Percentiles rank a stretch among this genome's conserved stretches.
Conservation (phyloP, 2,888 invertebrate species). For the Dicycla oo region DNA sequence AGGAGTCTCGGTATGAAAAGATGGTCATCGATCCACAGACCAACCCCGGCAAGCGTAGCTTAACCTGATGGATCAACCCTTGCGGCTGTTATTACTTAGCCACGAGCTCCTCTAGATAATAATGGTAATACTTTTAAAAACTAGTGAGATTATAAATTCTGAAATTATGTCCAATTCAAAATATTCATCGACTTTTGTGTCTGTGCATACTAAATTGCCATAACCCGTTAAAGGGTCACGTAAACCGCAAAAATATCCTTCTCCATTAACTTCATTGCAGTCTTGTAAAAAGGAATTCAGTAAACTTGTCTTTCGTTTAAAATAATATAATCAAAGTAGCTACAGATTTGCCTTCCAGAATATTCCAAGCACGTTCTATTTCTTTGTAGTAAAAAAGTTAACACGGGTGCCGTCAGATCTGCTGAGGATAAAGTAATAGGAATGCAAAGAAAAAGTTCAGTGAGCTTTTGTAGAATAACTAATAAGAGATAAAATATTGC, state of each 20-base stretch:
- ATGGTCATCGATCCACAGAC: too few relatives aligned
- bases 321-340: slow-evolving; percentile 10
- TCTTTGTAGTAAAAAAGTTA: slow-evolving; percentile 23
- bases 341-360: not conserved
- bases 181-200: not conserved
- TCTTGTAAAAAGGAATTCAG: slow-evolving; percentile 16
- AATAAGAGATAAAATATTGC: not conserved
- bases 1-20: too few relatives aligned
- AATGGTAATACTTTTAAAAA: too few relatives aligned
- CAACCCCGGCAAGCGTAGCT: too few relatives aligned
- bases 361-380: slow-evolving; percentile 38
- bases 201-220: not conserved
- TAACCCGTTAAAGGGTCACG: not conserved
- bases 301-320: not conserved
- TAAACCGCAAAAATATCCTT: not conserved
- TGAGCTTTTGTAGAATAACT: not conserved
- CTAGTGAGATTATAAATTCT: too few relatives aligned
- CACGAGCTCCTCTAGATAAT: too few relatives aligned
- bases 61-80: too few relatives aligned
- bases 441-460: slow-evolving; percentile 27
- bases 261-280: not conserved
- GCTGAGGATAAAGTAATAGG: slow-evolving; percentile 9
- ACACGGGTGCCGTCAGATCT: slow-evolving; percentile 1
- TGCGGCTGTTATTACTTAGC: too few relatives aligned
- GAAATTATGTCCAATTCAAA: too few relatives aligned